Conservation (phyloP, 2,888 invertebrate species). For the Lutraria lutraria region DNA sequence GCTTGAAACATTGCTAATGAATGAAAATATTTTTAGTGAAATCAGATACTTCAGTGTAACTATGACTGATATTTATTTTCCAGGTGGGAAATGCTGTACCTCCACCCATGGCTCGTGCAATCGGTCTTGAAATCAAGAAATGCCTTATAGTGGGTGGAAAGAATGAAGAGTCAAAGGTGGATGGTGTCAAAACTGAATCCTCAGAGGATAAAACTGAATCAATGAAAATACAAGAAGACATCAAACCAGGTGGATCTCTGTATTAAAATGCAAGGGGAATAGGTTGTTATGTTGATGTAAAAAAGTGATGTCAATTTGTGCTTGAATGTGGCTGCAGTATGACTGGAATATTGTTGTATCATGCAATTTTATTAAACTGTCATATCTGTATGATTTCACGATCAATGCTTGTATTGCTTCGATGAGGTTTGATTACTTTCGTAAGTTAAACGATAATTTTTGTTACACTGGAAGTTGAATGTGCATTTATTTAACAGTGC, state of each 20-base stretch:
- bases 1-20: no score
- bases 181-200: conserved; percentile 1
- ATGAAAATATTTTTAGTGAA: no score
- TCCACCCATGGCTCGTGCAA: conserved; percentile 92
- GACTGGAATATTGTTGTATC: neutral
- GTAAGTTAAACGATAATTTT: no score
- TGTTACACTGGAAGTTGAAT: no score
- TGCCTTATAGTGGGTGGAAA: conserved; percentile 68
- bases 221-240: conserved; percentile 20
- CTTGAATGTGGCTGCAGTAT: neutral
- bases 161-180: conserved; percentile 28
- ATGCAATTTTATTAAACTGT: no score
- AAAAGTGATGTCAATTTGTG: neutral
- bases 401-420: no score
- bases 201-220: neutral
- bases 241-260: conserved; percentile 6
- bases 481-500: no score
- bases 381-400: no score
- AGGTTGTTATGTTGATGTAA: neutral
- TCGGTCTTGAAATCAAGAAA: conserved; percentile 91
- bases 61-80: conserved; percentile 39
- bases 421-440: no score
- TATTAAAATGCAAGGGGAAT: neutral
- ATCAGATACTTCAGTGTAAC: neutral
- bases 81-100: conserved; percentile 95